Conservation (phyloP, 1,140 invertebrate species). For the Bombus superbus region DNA sequence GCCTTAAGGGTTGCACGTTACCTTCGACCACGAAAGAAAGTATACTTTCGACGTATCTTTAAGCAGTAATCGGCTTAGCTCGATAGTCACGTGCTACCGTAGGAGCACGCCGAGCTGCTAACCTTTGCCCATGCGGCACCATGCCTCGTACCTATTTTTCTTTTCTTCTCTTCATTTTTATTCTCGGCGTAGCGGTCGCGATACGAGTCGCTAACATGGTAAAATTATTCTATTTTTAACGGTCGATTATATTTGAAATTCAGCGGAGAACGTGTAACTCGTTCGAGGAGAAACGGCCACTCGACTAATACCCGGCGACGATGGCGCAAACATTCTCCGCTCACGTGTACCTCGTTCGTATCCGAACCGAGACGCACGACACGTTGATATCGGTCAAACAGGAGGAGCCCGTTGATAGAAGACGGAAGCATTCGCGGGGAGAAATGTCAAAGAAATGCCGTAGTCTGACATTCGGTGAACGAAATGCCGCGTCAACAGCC, state of each 20-base stretch:
- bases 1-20: conserved; percentile 72
- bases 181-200: neutral
- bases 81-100: conserved; percentile 59
- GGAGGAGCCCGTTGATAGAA: neutral
- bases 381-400: neutral
- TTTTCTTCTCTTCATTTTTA: conserved; percentile 9
- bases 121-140: conserved; percentile 22
- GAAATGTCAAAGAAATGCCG: conserved; percentile 69
- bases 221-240: conserved; percentile 31
- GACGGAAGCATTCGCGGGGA: conserved; percentile 13
- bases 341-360: neutral
- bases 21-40: conserved; percentile 72
- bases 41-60: conserved; percentile 73
- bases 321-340: neutral
- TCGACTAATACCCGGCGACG: neutral
- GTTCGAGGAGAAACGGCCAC: neutral
- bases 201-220: conserved; percentile 9
- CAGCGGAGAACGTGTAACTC: neutral
- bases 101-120: conserved; percentile 31
- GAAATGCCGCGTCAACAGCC: conserved; percentile 58
- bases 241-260: conserved; percentile 15
- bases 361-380: neutral
- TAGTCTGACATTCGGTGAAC: conserved; percentile 63
- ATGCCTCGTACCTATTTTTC: neutral
- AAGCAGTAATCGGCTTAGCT: conserved; percentile 65